Conservation (phyloP, 2,888 invertebrate species). For the Creontiades dilutus region DNA sequence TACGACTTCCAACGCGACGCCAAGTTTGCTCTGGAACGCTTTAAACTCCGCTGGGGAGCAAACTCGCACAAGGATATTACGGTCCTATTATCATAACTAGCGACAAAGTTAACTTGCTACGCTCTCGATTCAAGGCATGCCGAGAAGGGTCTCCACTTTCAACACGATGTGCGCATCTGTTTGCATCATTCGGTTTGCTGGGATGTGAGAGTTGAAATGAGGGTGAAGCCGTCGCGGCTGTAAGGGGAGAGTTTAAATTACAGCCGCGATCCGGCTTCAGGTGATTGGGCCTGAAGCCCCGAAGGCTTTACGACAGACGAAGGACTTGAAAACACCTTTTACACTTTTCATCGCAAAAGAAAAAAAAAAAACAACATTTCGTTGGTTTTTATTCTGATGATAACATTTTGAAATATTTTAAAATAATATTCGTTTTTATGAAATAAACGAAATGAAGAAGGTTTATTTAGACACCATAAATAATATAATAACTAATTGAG, state of each 20-base stretch:
- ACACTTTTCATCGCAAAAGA: too few relatives aligned
- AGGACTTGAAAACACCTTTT: too few relatives aligned
- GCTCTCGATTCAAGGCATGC: not conserved
- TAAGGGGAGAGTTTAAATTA: conserved; percentile 7
- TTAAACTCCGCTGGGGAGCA: conserved; percentile 3
- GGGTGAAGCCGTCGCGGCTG: not conserved
- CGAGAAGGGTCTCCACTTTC: conserved; percentile 1
- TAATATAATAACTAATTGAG: too few relatives aligned
- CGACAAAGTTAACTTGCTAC: conserved; percentile 36
- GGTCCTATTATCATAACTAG: conserved; percentile 36
- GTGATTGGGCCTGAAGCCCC: not conserved
- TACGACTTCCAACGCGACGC: not conserved
- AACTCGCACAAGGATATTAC: conserved; percentile 33
- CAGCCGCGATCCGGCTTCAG: conserved; percentile 24
- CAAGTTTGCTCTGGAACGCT: conserved; percentile 4
- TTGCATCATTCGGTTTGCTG: conserved; percentile 14
- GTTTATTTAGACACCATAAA: too few relatives aligned
- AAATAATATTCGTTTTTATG: too few relatives aligned
- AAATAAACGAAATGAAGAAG: too few relatives aligned
- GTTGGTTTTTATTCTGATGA: too few relatives aligned
- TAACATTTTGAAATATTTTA: too few relatives aligned
- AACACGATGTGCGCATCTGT: conserved; percentile 25
- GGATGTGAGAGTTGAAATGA: not conserved
- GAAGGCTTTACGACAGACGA: too few relatives aligned
- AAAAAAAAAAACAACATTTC: too few relatives aligned